Evolutionary conservation across 2,888 invertebrate species (phyloP), one percentile per base, ranked within the genome.

Genomic region (Drosophila melanocephala): DNA sequence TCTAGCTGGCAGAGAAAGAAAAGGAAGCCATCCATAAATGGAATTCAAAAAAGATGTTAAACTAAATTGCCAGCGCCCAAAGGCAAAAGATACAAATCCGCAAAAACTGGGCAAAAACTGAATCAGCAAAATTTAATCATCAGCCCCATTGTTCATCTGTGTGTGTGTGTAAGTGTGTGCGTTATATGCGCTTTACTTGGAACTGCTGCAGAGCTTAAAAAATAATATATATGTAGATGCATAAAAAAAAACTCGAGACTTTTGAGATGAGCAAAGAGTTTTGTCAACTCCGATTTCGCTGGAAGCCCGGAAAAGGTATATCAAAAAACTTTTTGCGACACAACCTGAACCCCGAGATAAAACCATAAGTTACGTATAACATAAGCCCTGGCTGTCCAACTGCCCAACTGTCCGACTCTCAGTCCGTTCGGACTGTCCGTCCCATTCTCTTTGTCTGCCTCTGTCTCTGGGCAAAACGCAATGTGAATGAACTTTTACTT

Each of bases 401-500:
- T 35, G 19, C n/a, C 16, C 53, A 55, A 53, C 37, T 55, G 42
- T 60, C 52, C 26, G 33, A 26, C 47, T 26, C 12, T 6, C 22
- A 44, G 22, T 22, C 16, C 16, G 16, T 26, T 47, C 16, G 26
- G 47, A 26, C 47, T 26, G 47, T 47, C 47, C 16, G 47, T 47
- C 47, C 26, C 47, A 26, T 47, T 26, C n/a, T 30, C 59, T 51
- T 53, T 57, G 28, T 75, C 44, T 52, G 53, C 22, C 32, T 16
- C 37, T 44, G 35, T 16, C 16, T 37, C 71, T 74, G 59, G 28
- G 56, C n/a, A 42, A 30, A 22, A 14, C 53, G 57, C 63, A 72
- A 83, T 89, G 86, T 83, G 89, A 86, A 86, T 86, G 89, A 86
- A 90, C 87, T 90, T 90, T 86, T 80, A 83, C 89, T 86, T 90